These are phyloP conservation scores for Narcine bancroftii DNA, from an alignment of 2,113 vertebrate genomes.

Conservation along the genomic window DNA sequence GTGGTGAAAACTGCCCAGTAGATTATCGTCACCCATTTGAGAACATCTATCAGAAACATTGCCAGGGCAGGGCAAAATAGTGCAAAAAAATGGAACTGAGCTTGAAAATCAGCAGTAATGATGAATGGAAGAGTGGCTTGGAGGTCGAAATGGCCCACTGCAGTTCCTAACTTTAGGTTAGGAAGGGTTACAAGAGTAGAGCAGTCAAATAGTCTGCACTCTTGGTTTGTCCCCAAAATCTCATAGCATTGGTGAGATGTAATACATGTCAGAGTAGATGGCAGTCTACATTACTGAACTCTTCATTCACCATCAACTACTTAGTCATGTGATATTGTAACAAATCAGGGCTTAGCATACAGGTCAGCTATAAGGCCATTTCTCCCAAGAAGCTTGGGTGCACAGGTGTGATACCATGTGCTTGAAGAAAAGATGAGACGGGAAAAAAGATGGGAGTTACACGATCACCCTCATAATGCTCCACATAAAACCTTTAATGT, in stretches of 20 bases:
- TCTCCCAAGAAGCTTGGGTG: not conserved
- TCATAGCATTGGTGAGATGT: not conserved
- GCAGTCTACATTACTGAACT: not conserved
- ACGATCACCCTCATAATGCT: not conserved
- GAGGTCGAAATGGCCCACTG: no score
- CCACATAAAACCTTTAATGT: not conserved
- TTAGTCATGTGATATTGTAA: not conserved
- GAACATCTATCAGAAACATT: no score
- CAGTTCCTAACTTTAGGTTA: no score
- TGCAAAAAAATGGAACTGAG: no score
- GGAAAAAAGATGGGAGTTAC: not conserved
- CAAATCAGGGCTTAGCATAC: not conserved
- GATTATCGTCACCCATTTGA: no score
- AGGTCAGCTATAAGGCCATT: not conserved
- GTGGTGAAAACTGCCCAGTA: no score
- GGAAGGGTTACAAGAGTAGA: no score
- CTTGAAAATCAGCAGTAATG: no score
- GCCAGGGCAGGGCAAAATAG: no score
- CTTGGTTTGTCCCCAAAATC: not conserved
- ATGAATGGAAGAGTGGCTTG: no score
- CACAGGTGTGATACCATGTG: not conserved
- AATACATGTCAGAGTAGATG: not conserved
- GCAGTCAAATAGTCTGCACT: no score
- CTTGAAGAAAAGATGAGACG: not conserved
- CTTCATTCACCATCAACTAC: not conserved